These are phyloP conservation scores for Naja naja DNA, from an alignment of 2,113 vertebrate species.

Conservation along the genomic window DNA sequence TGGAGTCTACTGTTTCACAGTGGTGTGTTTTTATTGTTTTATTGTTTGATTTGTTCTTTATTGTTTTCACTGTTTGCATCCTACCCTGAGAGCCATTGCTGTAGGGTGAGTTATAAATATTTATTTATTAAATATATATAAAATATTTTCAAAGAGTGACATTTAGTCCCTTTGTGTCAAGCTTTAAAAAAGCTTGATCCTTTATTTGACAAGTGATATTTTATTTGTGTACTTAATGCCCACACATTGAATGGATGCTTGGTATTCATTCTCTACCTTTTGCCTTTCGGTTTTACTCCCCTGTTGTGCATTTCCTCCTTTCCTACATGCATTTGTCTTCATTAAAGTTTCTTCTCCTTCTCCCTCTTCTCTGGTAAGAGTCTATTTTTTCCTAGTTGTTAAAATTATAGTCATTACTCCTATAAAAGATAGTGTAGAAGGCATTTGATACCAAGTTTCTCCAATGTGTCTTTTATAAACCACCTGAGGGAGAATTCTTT, in stretches of 20 bases:
- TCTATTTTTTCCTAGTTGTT: constrained; percentile 34
- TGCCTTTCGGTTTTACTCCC: fast-evolving
- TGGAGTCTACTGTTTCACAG: background rate
- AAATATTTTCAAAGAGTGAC: background rate
- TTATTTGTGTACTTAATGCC: background rate
- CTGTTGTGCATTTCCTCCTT: background rate
- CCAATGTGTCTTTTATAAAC: constrained; percentile 57
- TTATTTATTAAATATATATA: background rate
- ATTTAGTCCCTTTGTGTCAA: background rate
- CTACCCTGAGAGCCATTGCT: background rate
- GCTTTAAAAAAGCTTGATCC: background rate
- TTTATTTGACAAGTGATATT: background rate
- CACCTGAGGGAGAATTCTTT: constrained; percentile 49
- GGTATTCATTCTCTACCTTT: background rate
- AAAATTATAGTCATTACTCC: constrained; percentile 43
- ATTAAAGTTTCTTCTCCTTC: constrained; percentile 22
- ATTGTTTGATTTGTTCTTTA: background rate
- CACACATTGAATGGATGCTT: constrained; percentile 15
- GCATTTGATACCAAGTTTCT: constrained; percentile 46
- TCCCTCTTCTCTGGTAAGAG: background rate
- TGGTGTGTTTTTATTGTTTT: background rate
- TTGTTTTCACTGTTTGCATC: background rate
- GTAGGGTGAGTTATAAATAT: background rate
- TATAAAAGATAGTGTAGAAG: constrained; percentile 44
- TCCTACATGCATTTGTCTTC: constrained; percentile 41